Percentiles rank a stretch among this genome's conserved stretches.
Conservation (phyloP, 2,113 vertebrate genomes). For the Tympanuchus pallidicinctus region DNA sequence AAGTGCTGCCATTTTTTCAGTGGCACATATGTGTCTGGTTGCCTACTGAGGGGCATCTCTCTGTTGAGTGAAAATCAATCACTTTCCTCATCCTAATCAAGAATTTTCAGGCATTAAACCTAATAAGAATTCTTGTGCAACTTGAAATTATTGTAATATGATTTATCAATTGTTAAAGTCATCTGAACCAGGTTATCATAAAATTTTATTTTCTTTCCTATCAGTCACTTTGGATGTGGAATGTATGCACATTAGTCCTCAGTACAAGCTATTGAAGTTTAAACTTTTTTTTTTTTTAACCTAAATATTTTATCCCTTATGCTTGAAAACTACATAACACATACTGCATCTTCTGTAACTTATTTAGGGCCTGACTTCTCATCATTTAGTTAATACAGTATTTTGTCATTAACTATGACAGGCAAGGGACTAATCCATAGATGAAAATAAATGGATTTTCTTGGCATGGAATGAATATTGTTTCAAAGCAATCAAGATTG, state of each 20-base stretch:
- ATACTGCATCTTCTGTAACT: background rate
- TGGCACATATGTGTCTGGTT: background rate
- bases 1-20: background rate
- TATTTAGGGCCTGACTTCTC: background rate
- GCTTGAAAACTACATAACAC: background rate
- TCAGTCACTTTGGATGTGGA: background rate
- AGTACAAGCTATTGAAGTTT: background rate
- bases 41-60: background rate
- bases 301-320: background rate
- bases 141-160: background rate
- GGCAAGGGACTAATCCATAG: background rate
- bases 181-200: background rate
- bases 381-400: background rate
- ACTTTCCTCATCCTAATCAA: background rate
- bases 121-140: background rate
- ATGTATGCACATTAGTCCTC: constrained; percentile 2
- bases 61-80: background rate
- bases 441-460: background rate
- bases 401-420: background rate
- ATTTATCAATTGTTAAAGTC: background rate
- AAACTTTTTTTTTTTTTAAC: background rate
- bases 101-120: background rate
- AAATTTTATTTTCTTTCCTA: background rate
- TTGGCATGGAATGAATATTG: background rate
- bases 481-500: background rate